phyloP scores from a whole-genome alignment of 2,797 vertebrate species.

The Bovichtus diacanthus region DNA sequence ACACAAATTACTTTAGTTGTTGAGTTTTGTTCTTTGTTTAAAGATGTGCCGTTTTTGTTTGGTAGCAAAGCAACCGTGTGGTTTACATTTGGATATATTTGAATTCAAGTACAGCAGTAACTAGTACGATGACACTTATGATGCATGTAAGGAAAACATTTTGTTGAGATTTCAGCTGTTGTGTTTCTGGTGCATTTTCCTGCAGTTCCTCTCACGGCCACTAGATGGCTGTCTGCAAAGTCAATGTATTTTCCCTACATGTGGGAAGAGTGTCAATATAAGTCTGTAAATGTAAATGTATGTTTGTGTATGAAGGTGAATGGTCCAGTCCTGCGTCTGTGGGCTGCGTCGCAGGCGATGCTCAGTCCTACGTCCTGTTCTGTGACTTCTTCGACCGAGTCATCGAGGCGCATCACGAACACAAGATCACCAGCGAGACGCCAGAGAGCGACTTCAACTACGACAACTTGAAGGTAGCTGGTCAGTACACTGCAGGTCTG shows the following conservation, averaged over 20 bases:
- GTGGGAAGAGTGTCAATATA: too few relatives aligned
- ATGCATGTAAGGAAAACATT: not conserved
- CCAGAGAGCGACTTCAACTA: slow-evolving; percentile 82
- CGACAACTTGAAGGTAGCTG: slow-evolving; percentile 82
- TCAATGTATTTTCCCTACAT: not conserved
- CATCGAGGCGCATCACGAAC: slow-evolving; percentile 79
- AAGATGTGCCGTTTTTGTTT: not conserved
- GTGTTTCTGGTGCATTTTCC: too few relatives aligned
- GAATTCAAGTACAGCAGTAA: not conserved
- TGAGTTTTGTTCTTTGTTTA: not conserved
- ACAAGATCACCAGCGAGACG: slow-evolving; percentile 64
- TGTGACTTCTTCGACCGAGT: slow-evolving; percentile 85
- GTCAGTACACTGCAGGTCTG: not conserved
- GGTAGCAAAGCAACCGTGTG: not conserved
- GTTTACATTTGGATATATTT: not conserved
- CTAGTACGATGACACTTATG: fast-evolving
- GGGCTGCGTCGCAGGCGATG: slow-evolving; percentile 82
- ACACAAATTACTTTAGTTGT: not conserved
- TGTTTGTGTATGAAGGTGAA: slow-evolving; percentile 19
- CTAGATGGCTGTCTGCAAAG: not conserved
- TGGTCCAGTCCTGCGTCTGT: slow-evolving; percentile 48
- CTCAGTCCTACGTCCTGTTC: slow-evolving; percentile 83
- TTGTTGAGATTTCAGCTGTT: too few relatives aligned
- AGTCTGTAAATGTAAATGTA: not conserved
- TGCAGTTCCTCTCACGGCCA: too few relatives aligned